These are phyloP conservation scores for Rhagonycha fulva DNA, from an alignment of 2,888 invertebrate genomes.

Conservation along the genomic window DNA sequence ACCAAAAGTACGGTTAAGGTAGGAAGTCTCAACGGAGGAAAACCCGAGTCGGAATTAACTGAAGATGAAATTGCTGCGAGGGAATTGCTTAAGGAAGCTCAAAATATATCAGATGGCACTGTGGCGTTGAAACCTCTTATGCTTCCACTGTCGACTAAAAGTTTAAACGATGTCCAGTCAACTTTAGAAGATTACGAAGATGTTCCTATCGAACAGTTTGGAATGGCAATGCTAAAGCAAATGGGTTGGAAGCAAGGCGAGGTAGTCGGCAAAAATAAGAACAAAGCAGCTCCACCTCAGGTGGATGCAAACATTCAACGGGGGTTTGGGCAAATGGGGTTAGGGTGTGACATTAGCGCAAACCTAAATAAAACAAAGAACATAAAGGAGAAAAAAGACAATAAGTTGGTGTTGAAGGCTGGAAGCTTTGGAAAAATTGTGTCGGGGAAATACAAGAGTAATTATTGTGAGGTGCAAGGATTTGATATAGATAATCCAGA, in stretches of 20 bases:
- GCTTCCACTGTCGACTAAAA: slow-evolving; percentile 61
- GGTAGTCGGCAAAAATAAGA: slow-evolving; percentile 63
- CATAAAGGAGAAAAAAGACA: slow-evolving; percentile 53
- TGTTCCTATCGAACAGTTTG: slow-evolving; percentile 79
- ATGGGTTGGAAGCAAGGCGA: slow-evolving; percentile 87
- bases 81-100: slow-evolving; percentile 63
- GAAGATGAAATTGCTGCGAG: slow-evolving; percentile 75
- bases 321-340: slow-evolving; percentile 90
- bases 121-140: slow-evolving; percentile 55
- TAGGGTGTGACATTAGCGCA: slow-evolving; percentile 80
- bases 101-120: slow-evolving; percentile 34
- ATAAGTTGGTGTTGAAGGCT: slow-evolving; percentile 71
- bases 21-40: too few relatives aligned
- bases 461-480: slow-evolving; percentile 85
- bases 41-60: slow-evolving; percentile 48
- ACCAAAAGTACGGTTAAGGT: slow-evolving; percentile 55
- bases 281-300: slow-evolving; percentile 42
- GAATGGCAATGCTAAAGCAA: slow-evolving; percentile 90
- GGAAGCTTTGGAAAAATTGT: slow-evolving; percentile 78
- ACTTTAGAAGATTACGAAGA: slow-evolving; percentile 69
- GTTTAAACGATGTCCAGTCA: slow-evolving; percentile 64
- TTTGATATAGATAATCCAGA: slow-evolving; percentile 79
- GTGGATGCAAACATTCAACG: slow-evolving; percentile 59
- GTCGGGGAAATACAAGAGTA: slow-evolving; percentile 74
- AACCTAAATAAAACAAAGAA: slow-evolving; percentile 52